Evolutionary conservation across 2,888 invertebrate species (phyloP), one percentile per base, ranked within the genome.

Genomic region (Lepidochrysops patricia): DNA sequence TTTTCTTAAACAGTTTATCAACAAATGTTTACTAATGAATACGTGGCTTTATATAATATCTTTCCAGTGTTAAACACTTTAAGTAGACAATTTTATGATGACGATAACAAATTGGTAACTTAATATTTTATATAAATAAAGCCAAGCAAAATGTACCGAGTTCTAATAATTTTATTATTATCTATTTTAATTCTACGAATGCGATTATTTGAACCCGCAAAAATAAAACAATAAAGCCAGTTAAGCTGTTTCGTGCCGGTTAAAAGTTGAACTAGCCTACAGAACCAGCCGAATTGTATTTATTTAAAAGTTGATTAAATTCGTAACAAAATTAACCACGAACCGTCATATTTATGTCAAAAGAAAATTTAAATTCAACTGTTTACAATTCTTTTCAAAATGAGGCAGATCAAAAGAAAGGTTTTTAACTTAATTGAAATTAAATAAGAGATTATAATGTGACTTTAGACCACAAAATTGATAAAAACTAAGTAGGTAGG

Each of bases 231-330:
- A 52, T 52, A n/a, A 52, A 4, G 6, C 13, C 5, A 23, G 5
- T 9, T 19, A 29, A 54, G 15, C 19, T 12, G 19, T 32, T 54
- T 32, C 54, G 29, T 54, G 27, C 29, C 32, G 19, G 13, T 32
- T 29, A 32, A 54, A 54, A 32, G 32, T 54, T 54, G 50, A 9
- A 19, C 3, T 4, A n/a, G n/a, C n/a, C n/a, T n/a, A n/a, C n/a
- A n/a, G n/a, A n/a, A n/a, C n/a, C n/a, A n/a, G 13, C 25, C 2
- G 13, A 58, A 58, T 57, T 58, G 32, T 32, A 23, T 13, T 57
- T 57, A 23, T 48, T 49, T 49, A 13, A 58, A 48, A 58, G 27
- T 58, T 32, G 19, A 54, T 54, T 54, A 54, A 32, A 54, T 54
- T 54, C 52, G 6, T 26, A 13, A 54, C 54, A 15, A 54, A 52